Evolutionary conservation across 2,888 invertebrate species (phyloP).

Genomic region (Xanthia icteritia): DNA sequence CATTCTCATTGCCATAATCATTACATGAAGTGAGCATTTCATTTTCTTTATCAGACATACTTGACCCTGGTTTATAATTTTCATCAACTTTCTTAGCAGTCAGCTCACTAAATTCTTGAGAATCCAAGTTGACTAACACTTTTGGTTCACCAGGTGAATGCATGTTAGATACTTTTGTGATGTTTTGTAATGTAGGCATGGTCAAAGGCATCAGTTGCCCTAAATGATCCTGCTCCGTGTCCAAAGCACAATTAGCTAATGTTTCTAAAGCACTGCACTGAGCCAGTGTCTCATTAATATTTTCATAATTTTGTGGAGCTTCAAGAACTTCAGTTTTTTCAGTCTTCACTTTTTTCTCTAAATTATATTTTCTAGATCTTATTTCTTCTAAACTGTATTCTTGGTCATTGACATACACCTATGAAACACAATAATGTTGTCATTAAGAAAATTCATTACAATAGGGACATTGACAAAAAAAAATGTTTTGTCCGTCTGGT

Average conservation of each 20-base stretch:
- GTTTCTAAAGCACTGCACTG: constrained; percentile 88
- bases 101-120: constrained; percentile 86
- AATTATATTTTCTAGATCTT: constrained; percentile 90
- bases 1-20: constrained; percentile 78
- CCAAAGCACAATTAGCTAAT: constrained; percentile 87
- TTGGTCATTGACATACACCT: constrained; percentile 89
- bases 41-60: constrained; percentile 81
- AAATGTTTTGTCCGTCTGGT: too few relatives aligned
- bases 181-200: constrained; percentile 86
- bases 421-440: constrained; percentile 12
- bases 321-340: constrained; percentile 75
- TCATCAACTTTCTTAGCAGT: constrained; percentile 81
- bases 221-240: constrained; percentile 86
- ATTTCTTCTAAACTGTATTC: constrained; percentile 96
- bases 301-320: constrained; percentile 77
- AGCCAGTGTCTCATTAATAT: constrained; percentile 85
- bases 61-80: constrained; percentile 72
- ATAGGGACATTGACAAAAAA: not conserved
- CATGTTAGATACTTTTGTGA: constrained; percentile 87
- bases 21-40: constrained; percentile 70
- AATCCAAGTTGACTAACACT: constrained; percentile 86
- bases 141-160: constrained; percentile 89
- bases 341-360: constrained; percentile 80
- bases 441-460: not conserved
- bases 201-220: constrained; percentile 86